Evolutionary conservation across 2,888 invertebrate genomes (phyloP).

Genomic region (Mongoloraphidia duomilia): DNA sequence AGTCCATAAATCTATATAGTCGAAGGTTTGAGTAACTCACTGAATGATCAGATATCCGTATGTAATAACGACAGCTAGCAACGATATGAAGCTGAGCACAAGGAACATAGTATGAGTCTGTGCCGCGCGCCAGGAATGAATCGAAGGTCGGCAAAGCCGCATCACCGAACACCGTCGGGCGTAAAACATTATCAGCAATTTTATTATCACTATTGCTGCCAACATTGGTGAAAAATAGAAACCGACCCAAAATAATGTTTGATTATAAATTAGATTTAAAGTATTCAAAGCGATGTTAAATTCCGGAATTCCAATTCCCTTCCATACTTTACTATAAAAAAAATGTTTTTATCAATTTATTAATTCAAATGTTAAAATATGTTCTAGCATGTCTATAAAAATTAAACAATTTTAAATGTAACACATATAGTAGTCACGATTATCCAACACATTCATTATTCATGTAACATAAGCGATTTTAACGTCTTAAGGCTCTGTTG

Average conservation of each 20-base stretch:
- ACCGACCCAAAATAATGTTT: constrained; percentile 63
- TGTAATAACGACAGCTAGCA: constrained; percentile 42
- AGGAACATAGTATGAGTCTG: constrained; percentile 64
- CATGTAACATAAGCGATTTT: too few relatives aligned
- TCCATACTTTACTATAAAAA: constrained; percentile 20
- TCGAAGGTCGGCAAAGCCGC: constrained; percentile 52
- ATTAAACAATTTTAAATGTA: too few relatives aligned
- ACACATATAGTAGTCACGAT: too few relatives aligned
- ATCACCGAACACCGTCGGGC: constrained; percentile 45
- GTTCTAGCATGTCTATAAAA: too few relatives aligned
- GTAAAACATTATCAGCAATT: constrained; percentile 59
- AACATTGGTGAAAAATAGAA: constrained; percentile 58
- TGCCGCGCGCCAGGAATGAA: constrained; percentile 50
- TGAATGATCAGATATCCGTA: constrained; percentile 49
- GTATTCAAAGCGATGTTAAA: constrained; percentile 68
- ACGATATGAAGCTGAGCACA: constrained; percentile 48
- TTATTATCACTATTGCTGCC: constrained; percentile 46
- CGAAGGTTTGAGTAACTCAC: constrained; percentile 26
- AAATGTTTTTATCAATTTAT: background rate
- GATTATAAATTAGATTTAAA: constrained; percentile 64
- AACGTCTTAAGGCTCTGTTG: background rate
- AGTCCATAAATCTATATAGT: too few relatives aligned
- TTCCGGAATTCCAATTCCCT: constrained; percentile 36
- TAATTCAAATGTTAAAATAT: too few relatives aligned
- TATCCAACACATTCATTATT: background rate